Base-by-base conservation (phyloP, 2,113 vertebrate genomes). In the Amia ocellicauda region DNA sequence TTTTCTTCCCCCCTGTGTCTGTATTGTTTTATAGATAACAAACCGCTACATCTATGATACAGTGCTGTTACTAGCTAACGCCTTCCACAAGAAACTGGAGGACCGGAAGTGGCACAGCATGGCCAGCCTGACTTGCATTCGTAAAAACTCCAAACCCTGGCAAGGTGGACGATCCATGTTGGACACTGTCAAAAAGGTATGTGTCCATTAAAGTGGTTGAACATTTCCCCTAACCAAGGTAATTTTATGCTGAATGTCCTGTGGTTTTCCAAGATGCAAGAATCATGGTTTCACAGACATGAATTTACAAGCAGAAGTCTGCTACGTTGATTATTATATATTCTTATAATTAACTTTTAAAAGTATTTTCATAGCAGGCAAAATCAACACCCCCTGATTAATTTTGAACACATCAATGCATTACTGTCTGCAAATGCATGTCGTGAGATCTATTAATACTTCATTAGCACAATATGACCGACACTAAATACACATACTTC, bases 21-120 rank as follows among this genome's bases (percentile, higher is more conserved):
- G 53, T 23, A 40, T 40, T 64, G 17, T 66, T 74, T 80, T 72
- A 60, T 86, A 99, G 97, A 98, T 98, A 78, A 93, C 93, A 51
- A 99, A 98, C 80, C 91, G 94, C 56, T 99, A 99, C 80, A 93
- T 99, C 77, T 99, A 99, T 0, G 97, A 99, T 72, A 92, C 92
- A 0, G 94, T 99, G 68, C 84, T 99, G 53, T 80, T 99, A 58
- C 78, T 98, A 71, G 97, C 97, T 2, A 97, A 98, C 36, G 97
- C 96, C 55, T 99, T 99, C 73, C 97, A 99, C 75, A 93, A 94
- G 79, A 99, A 99, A 80, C 79, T 99, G 66, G 97, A 99, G 77
- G 97, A 99, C 78, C 87, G 97, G 56, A 98, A 99, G 70, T 99
- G 97, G 97, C 97, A 99, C 85, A 99, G 97, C 84, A 99, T 99